Evolutionary conservation across 2,888 invertebrate species (phyloP).

Genomic region (Eurytoma californica): DNA sequence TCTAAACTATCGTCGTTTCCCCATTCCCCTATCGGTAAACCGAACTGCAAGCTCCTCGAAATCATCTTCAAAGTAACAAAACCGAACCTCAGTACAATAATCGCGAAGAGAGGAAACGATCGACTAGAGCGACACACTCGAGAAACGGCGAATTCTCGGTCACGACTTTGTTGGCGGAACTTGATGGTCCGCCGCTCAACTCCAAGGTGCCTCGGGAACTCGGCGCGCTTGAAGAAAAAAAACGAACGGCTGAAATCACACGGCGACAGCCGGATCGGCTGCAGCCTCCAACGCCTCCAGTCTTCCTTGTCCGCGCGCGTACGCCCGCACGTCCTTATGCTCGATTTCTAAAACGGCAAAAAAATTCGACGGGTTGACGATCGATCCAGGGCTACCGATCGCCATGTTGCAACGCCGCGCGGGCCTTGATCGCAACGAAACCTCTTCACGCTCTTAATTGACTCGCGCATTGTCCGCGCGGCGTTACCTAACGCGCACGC

Average conservation of each 20-base stretch:
- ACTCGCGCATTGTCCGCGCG: constrained; percentile 33
- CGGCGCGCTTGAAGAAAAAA: constrained; percentile 2
- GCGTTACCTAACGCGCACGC: constrained; percentile 40
- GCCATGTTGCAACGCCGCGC: constrained; percentile 60
- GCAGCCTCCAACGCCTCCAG: constrained; percentile 31
- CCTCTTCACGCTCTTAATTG: constrained; percentile 57
- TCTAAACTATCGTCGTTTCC: too few relatives aligned
- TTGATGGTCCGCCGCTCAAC: constrained; percentile 59
- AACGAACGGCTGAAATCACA: constrained; percentile 22
- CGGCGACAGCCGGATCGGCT: neutral
- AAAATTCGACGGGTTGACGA: constrained; percentile 62
- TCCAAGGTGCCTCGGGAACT: constrained; percentile 56
- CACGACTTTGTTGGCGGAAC: constrained; percentile 58
- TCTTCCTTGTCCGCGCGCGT: constrained; percentile 57
- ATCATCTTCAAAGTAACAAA: too few relatives aligned
- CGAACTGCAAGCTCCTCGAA: too few relatives aligned
- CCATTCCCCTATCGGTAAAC: too few relatives aligned
- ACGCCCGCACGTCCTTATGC: constrained; percentile 65
- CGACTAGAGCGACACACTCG: constrained; percentile 22
- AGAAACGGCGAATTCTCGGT: constrained; percentile 34
- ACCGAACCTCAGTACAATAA: too few relatives aligned
- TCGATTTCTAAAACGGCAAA: constrained; percentile 71
- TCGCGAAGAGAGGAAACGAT: neutral
- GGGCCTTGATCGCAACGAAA: constrained; percentile 67
- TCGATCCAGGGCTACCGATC: constrained; percentile 62